Base-by-base conservation (phyloP, 2,888 invertebrate genomes). In the Eurois occulta region DNA sequence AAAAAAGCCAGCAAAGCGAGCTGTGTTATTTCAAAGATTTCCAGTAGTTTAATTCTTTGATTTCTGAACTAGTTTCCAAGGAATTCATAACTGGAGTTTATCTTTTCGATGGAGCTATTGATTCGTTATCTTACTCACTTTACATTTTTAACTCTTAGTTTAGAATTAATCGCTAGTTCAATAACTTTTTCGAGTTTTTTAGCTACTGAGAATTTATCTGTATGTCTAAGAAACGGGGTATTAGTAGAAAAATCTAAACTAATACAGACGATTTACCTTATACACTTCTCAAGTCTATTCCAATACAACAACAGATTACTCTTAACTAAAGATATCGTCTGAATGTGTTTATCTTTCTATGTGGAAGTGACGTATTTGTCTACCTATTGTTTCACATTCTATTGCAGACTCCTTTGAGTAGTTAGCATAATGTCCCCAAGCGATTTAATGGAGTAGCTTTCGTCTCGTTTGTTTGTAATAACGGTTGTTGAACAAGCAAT, bases 301-400 rank as follows among this genome's bases (percentile, higher is more conserved):
- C 43, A 67, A 67, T 69, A 52, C 55, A 21, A 28, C 46, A 43
- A 65, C 41, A 80, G 43, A 69, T 48, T 43, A 58, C 65, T 69
- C 52, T 43, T 32, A 21, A 67, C 60, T 72, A 48, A 76, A 80
- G 72, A 86, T 81, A 74, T 76, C 77, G 71, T 77, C 68, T 83
- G 80, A 87, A 86, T 84, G 46, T 72, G 52, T 79, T 86, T 84
- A 85, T 82, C 80, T 80, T 82, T 74, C 78, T 86, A 90, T 78
- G 82, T 88, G 84, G 78, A 90, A 89, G 77, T 64, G 85, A 80
- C 84, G 75, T 82, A 77, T 84, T 81, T 83, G 85, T 72, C 66
- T 79, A 43, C 81, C 81, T 60, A 87, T 88, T 87, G 83, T 89
- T 65, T 86, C 41, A 62, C 64, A 64, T 28, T 80, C n/a, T 58